phyloP scores from a whole-genome alignment of 2,113 vertebrate species.

The Actinemys pallida region DNA sequence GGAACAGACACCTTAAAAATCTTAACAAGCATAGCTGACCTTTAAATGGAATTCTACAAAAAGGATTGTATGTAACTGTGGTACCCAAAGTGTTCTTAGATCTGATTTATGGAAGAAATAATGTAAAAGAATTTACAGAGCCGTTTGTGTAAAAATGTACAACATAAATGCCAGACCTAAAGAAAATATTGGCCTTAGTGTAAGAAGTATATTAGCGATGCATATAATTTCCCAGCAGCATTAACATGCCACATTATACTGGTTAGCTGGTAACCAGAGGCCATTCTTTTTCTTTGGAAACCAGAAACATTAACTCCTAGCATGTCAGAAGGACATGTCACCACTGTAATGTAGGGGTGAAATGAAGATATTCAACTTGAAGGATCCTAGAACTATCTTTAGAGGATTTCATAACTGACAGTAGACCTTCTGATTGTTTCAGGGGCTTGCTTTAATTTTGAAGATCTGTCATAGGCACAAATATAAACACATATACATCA shows the following conservation, averaged over 20 bases:
- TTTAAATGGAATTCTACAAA: conserved; percentile 65
- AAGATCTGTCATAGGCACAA: background rate
- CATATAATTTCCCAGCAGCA: conserved; percentile 25
- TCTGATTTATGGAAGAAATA: background rate
- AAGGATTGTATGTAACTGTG: conserved; percentile 41
- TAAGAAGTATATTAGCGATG: conserved; percentile 14
- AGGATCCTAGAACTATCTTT: background rate
- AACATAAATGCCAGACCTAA: conserved; percentile 23
- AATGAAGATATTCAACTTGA: background rate
- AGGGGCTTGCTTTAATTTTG: background rate
- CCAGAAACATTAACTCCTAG: conserved; percentile 48
- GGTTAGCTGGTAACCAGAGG: conserved; percentile 43
- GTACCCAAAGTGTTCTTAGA: conserved; percentile 22
- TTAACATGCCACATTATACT: background rate
- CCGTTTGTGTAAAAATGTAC: conserved; percentile 25
- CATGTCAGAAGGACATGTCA: background rate
- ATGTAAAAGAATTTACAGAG: conserved; percentile 24
- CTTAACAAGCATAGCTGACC: conserved; percentile 73
- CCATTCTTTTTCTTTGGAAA: conserved; percentile 50
- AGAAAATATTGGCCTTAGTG: conserved; percentile 15
- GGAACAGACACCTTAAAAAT: conserved; percentile 77
- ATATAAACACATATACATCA: background rate
- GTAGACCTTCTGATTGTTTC: background rate
- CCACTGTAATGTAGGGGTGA: conserved; percentile 37
- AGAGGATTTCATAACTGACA: conserved; percentile 1